Base-by-base conservation (phyloP, 2,888 invertebrate genomes). In the Ennomos fuscantarius region DNA sequence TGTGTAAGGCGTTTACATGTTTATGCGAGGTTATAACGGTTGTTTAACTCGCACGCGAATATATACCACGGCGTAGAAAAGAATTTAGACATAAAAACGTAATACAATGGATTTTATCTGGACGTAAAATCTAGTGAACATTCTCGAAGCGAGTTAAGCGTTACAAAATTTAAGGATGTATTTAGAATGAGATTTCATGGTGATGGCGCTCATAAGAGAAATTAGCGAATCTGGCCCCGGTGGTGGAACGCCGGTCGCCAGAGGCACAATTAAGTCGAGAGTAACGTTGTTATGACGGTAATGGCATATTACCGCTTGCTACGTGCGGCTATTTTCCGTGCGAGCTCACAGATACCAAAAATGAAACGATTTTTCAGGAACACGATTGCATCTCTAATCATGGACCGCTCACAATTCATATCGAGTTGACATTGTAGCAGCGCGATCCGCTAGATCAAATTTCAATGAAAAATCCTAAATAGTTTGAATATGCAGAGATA, bases 231-330 rank as follows among this genome's bases (percentile, higher is more conserved):
- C 81, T 78, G 82, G 75, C 69, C 72, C 67, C 36, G 36, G 69
- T 72, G 67, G 34, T 5, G 51, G 13, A 24, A 53, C 42, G 47
- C 48, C 44, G 47, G 52, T 47, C 68, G 86, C 87, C 81, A 74
- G 74, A 69, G 86, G 90, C 84, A 67, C 78, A 88, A 90, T 89
- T 88, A 89, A 87, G 87, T 87, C 81, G 87, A 84, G 83, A 86
- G 86, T 89, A 90, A 91, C 83, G 77, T 81, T 84, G 89, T 90
- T 91, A 91, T 81, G 83, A 76, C 78, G 76, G 79, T 88, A 86
- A 89, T 89, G 78, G 84, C 83, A 76, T 86, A 87, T 87, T 86
- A 87, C 83, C 77, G 82, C 71, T 75, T 76, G 81, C 75, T 81
- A 73, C 79, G 79, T 78, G 80, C 80, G 77, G 77, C 74, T 79